Evolutionary conservation across 2,797 vertebrate genomes (phyloP), one percentile per base, ranked within the genome.

Genomic region (Pipistrellus nathusii): DNA sequence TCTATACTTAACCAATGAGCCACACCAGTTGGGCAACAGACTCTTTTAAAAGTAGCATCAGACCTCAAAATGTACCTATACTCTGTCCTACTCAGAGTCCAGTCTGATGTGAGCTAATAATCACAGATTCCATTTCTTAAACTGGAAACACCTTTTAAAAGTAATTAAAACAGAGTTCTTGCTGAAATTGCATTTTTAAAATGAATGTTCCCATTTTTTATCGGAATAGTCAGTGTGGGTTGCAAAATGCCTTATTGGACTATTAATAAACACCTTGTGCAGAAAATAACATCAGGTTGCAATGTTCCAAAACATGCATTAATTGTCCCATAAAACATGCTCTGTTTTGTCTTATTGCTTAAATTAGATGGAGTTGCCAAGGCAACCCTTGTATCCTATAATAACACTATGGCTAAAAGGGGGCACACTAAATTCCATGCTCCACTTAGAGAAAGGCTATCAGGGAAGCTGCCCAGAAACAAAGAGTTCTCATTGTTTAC

Each of bases 141-240:
- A 89, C 44, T 51, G 32, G 18, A 95, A 91, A 66, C 2, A 71
- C 68, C 12, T 78, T 57, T 88, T 57, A 85, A 96, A 94, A 66
- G 59, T 95, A 94, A 94, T 92, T 96, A 90, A 91, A 91, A 44
- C 23, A 81, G 30, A 92, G 48, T 90, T 38, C 35, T 87, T 76
- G 3, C 38, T 91, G 53, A 83, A 95, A 95, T 76, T 82, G 57
- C 90, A 85, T 91, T 93, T 96, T 93, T 96, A 30, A n/a, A 90
- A 78, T 91, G 27, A 80, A 85, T 89, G 35, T 51, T 93, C 95
- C 59, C n/a, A 94, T 94, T 97, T 96, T 96, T 96, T 73, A 89
- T 81, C 30, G 64, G 87, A 88, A 35, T 66, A 83, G 55, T 82
- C 66, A 83, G 59, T 82, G 38, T 38, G 93, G n/a, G 91, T 91